These are phyloP conservation scores for Lycodopsis pacificus DNA, from an alignment of 2,797 vertebrate species.

Conservation along the genomic window DNA sequence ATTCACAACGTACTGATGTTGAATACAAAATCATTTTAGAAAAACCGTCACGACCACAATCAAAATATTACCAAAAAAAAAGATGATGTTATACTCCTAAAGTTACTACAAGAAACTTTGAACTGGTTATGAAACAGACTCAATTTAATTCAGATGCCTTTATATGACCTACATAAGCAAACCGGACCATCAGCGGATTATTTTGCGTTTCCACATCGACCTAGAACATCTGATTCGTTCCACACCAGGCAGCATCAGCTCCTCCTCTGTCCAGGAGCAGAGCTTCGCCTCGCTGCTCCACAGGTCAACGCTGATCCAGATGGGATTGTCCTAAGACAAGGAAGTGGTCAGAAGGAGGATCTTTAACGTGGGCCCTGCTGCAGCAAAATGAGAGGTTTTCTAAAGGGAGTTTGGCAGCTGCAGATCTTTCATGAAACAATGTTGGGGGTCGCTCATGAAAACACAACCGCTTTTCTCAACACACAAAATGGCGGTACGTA, in stretches of 20 bases:
- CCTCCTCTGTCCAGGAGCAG: neutral
- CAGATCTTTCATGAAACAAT: neutral
- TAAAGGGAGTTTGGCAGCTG: neutral
- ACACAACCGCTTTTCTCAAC: neutral
- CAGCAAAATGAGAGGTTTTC: neutral
- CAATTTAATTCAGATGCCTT: neutral
- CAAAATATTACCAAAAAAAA: neutral
- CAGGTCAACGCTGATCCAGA: neutral
- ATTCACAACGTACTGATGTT: neutral
- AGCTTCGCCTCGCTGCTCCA: neutral
- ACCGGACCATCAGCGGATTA: neutral
- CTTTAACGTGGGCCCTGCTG: neutral
- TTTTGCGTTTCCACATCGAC: neutral
- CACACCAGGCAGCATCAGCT: neutral
- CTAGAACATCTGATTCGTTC: neutral
- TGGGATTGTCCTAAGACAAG: neutral
- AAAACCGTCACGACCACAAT: too few species aligned
- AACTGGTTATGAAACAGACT: neutral
- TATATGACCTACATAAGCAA: neutral
- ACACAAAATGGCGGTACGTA: neutral
- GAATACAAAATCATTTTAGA: neutral
- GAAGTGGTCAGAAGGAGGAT: neutral
- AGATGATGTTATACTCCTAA: neutral
- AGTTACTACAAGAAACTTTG: neutral
- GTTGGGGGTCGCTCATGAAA: neutral